Conservation (phyloP, 2,888 invertebrate genomes). For the Mythimna albipuncta region DNA sequence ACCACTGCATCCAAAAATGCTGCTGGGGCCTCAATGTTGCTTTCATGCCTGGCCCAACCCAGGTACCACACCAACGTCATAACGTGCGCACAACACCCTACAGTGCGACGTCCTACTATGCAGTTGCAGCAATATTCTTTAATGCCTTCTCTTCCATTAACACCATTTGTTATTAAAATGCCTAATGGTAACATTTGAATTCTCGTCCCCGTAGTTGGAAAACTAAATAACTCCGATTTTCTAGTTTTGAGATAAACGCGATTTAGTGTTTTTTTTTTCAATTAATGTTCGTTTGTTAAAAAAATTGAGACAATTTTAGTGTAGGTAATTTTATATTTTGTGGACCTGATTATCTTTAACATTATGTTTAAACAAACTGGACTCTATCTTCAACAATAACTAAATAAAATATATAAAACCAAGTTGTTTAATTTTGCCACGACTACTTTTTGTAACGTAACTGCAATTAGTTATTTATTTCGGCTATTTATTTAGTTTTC, state of each 20-base stretch:
- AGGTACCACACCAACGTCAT: conserved; percentile 1
- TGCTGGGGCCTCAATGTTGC: background rate
- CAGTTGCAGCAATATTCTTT: conserved; percentile 8
- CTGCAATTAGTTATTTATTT: conserved; percentile 1
- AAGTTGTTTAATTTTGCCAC: conserved; percentile 7
- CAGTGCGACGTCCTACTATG: conserved; percentile 15
- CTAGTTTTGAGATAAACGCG: no score
- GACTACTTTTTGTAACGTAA: background rate
- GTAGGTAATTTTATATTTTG: no score
- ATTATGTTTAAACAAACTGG: conserved; percentile 3
- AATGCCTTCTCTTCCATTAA: conserved; percentile 13
- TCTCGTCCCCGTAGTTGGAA: no score
- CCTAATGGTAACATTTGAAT: no score
- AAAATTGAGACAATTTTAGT: background rate
- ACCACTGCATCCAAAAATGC: background rate
- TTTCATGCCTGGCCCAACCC: background rate
- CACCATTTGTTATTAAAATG: no score
- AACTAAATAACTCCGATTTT: no score
- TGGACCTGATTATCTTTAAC: background rate
- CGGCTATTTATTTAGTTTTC: conserved; percentile 4
- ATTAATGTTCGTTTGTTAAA: background rate
- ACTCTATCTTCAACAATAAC: conserved; percentile 2
- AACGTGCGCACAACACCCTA: conserved; percentile 13
- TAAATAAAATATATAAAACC: conserved; percentile 1
- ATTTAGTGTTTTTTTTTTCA: no score